These are phyloP conservation scores for Hybognathus amarus DNA, from an alignment of 2,797 vertebrate species.

Conservation along the genomic window DNA sequence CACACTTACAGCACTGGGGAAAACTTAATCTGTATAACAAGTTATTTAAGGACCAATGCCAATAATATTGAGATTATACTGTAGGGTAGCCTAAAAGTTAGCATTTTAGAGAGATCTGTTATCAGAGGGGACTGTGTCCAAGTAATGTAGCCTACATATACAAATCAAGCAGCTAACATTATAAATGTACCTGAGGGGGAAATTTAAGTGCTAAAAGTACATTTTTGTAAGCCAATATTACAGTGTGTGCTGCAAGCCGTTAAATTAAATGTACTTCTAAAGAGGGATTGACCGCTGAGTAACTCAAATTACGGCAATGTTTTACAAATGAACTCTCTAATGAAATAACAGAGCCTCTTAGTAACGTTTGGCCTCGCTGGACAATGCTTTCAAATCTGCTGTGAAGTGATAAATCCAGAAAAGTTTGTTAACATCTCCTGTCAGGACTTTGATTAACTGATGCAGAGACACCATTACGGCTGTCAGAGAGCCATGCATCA, in stretches of 20 bases:
- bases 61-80: neutral
- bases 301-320: neutral
- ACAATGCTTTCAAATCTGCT: constrained; percentile 13
- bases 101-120: too few relatives aligned
- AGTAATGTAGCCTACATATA: too few relatives aligned
- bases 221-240: neutral
- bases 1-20: neutral
- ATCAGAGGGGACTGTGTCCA: too few relatives aligned
- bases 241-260: neutral
- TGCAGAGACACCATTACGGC: neutral
- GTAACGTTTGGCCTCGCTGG: constrained; percentile 6
- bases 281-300: neutral
- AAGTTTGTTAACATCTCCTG: constrained; percentile 38
- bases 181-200: neutral
- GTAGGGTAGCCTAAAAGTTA: neutral
- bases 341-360: constrained; percentile 14
- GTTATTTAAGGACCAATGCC: neutral
- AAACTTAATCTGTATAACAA: neutral
- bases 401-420: constrained; percentile 27
- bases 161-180: neutral
- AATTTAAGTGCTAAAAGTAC: neutral
- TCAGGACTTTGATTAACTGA: constrained; percentile 15
- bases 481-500: constrained; percentile 31
- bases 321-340: neutral
- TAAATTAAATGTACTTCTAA: neutral